These are phyloP conservation scores for Cherax quadricarinatus DNA, from an alignment of 1,140 invertebrate genomes.

Conservation along the genomic window DNA sequence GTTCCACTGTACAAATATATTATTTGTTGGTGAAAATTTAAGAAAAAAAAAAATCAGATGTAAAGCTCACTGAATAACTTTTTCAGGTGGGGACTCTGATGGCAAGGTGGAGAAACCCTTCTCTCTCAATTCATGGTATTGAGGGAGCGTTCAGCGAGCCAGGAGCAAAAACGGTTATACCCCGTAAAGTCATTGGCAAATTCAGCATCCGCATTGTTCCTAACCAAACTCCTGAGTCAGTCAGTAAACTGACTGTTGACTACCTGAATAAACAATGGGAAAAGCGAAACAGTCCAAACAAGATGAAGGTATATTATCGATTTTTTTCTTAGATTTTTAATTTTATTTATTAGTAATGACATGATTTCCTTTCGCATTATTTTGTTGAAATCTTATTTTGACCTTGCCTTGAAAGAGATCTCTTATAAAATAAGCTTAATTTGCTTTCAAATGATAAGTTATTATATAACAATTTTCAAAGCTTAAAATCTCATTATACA, in stretches of 20 bases:
- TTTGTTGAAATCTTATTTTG: neutral
- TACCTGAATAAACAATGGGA: constrained; percentile 85
- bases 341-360: neutral
- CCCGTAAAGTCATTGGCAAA: constrained; percentile 93
- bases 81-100: constrained; percentile 83
- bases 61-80: neutral
- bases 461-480: too few species aligned
- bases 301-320: constrained; percentile 83
- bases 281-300: constrained; percentile 89
- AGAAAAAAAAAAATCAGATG: too few species aligned
- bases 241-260: constrained; percentile 85
- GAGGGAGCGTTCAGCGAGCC: constrained; percentile 94
- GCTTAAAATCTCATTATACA: too few species aligned
- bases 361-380: too few species aligned
- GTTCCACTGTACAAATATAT: too few species aligned
- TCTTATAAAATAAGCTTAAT: too few species aligned
- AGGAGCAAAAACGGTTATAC: constrained; percentile 97
- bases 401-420: too few species aligned
- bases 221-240: constrained; percentile 88
- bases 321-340: constrained; percentile 34
- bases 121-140: constrained; percentile 94
- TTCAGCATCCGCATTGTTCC: constrained; percentile 97
- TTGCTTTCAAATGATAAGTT: too few species aligned
- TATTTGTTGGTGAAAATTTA: too few species aligned
- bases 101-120: constrained; percentile 94